Evolutionary conservation across 1,140 invertebrate species (phyloP).

Genomic region (Solen grandis): DNA sequence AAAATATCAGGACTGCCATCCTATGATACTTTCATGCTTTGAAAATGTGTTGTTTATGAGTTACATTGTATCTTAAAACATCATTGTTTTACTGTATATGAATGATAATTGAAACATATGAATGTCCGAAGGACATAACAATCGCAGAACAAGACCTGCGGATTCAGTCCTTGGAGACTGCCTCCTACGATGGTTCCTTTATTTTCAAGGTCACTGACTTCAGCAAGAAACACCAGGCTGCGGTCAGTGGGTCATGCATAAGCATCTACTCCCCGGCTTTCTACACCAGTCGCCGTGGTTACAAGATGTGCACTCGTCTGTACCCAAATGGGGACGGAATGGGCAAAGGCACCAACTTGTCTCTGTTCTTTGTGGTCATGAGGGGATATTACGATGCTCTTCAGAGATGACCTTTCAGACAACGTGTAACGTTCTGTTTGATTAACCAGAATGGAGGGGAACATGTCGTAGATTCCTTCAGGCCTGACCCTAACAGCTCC

Average conservation of each 20-base stretch:
- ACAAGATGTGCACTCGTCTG: slow-evolving; percentile 91
- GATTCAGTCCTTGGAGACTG: slow-evolving; percentile 65
- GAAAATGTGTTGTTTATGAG: no score
- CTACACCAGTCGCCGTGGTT: slow-evolving; percentile 81
- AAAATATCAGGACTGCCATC: no score
- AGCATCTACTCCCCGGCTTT: slow-evolving; percentile 77
- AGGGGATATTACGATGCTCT: slow-evolving; percentile 76
- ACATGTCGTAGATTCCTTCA: slow-evolving; percentile 77
- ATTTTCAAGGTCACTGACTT: slow-evolving; percentile 77
- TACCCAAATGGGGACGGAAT: slow-evolving; percentile 88
- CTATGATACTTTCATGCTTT: no score
- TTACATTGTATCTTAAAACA: no score
- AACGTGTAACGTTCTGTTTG: slow-evolving; percentile 76
- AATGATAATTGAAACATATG: no score
- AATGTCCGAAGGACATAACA: slow-evolving; percentile 69
- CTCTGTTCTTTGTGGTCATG: slow-evolving; percentile 80
- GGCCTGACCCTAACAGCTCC: slow-evolving; percentile 73
- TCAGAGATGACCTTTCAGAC: slow-evolving; percentile 77
- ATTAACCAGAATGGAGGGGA: slow-evolving; percentile 74
- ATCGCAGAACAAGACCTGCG: slow-evolving; percentile 68
- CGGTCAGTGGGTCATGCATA: slow-evolving; percentile 70
- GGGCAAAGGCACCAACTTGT: slow-evolving; percentile 77
- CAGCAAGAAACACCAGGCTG: slow-evolving; percentile 69
- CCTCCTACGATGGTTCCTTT: slow-evolving; percentile 74
- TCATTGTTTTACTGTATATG: no score